Base-by-base conservation (phyloP, 2,888 invertebrate genomes). In the Diarsia brunnea region DNA sequence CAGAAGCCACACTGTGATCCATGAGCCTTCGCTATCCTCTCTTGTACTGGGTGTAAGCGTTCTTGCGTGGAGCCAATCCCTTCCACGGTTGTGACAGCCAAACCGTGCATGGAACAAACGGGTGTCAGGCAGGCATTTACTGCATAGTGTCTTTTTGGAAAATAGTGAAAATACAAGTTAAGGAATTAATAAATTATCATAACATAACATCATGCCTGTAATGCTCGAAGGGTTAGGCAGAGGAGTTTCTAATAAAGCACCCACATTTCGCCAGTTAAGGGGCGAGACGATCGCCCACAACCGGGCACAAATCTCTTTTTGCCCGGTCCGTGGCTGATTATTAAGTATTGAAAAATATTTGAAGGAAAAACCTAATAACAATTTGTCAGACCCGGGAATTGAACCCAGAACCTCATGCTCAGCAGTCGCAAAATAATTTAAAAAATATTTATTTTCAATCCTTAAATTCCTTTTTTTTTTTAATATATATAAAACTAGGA, bases 1-100 rank as follows among this genome's bases (percentile, higher is more conserved):
- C 99, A 99, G 93, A 99, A 99, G 0, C 99, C 99, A 92, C 99
- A 99, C 93, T 99, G 99, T 0, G 99, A 98, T 0, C 99, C 99
- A 90, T 99, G 99, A 0, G 98, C 97, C 94, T 98, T 98, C 0
- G 99, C 99, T 83, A 99, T 97, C 84, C 98, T 96, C 90, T 98
- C 98, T 95, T 99, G 99, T 0, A 98, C 98, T 0, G 99, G 98
- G 93, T 99, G 99, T 43, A 99, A 95, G 78, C 97, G 97, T 3
- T 97, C 98, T 93, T 97, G 97, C 0, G 98, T 98, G 71, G 98
- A 98, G 5, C 99, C 99, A 64, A 99, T 98, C 0, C 99, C 99
- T 96, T 99, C 99, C 0, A 99, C 98, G 0, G 99, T 99, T 0
- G 98, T 99, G 0, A 99, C 98, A 1, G 99, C 98, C 89, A 98